Evolutionary conservation across 2,797 vertebrate genomes (phyloP).

Genomic region (Lates japonicus): DNA sequence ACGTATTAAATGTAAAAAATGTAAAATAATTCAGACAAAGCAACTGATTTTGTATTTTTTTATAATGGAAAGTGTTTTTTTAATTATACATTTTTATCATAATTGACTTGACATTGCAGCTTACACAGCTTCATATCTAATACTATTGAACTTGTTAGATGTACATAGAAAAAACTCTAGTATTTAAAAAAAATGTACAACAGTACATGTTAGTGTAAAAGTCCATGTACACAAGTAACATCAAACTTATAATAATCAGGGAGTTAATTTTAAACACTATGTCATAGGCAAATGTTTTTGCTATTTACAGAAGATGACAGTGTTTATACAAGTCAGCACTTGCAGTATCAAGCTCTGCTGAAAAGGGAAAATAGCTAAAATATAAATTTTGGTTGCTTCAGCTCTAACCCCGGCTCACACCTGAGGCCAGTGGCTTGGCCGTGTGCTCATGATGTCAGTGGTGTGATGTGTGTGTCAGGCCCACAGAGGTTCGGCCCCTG

Average conservation of each 20-base stretch:
- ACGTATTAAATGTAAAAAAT: no score
- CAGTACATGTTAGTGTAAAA: neutral
- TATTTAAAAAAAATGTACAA: neutral
- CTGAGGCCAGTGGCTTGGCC: slow-evolving; percentile 27
- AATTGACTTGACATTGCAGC: neutral
- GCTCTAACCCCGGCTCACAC: slow-evolving; percentile 13
- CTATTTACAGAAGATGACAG: neutral
- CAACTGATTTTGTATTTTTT: neutral
- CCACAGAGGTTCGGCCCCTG: slow-evolving; percentile 49
- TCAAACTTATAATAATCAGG: neutral
- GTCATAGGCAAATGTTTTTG: neutral
- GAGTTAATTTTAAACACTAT: neutral
- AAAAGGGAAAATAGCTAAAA: neutral
- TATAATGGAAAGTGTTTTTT: neutral
- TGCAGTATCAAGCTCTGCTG: neutral
- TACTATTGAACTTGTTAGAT: neutral
- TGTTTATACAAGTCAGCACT: neutral
- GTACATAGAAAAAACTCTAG: no score
- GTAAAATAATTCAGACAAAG: neutral
- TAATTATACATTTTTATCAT: neutral
- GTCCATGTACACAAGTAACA: neutral
- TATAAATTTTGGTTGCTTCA: neutral
- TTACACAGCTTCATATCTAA: neutral
- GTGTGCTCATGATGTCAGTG: slow-evolving; percentile 65
- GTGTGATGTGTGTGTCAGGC: slow-evolving; percentile 72